Evolutionary conservation across 1,140 invertebrate species (phyloP).

Genomic region (Meteorus sp.): DNA sequence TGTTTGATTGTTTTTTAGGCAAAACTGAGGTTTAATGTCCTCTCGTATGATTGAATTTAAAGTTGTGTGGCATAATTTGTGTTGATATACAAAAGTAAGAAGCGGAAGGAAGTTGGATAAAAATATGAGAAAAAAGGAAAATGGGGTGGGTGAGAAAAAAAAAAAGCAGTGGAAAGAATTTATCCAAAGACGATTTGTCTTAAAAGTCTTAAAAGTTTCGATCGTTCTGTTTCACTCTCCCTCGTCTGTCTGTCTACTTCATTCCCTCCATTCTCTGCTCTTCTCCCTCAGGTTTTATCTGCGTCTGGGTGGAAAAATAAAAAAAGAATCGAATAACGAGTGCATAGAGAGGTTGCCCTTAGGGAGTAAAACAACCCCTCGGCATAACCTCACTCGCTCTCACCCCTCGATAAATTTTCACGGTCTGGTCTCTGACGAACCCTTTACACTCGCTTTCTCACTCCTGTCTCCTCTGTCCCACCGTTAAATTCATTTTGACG

Average conservation of each 20-base stretch:
- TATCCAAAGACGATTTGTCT: slow-evolving; percentile 7
- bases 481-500: no score
- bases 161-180: background rate
- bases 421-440: slow-evolving; percentile 1
- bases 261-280: slow-evolving; percentile 14
- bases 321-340: slow-evolving; percentile 13
- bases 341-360: slow-evolving; percentile 12
- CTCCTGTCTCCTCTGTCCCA: no score
- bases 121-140: no score
- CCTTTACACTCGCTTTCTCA: no score
- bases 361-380: slow-evolving; percentile 7
- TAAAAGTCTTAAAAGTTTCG: slow-evolving; percentile 7
- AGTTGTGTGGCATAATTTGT: no score
- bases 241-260: slow-evolving; percentile 16
- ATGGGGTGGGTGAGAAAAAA: no score
- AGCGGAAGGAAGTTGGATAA: no score
- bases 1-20: no score
- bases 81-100: no score
- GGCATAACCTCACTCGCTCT: background rate
- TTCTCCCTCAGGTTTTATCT: slow-evolving; percentile 8
- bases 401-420: slow-evolving; percentile 1
- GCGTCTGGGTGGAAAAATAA: slow-evolving; percentile 14
- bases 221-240: background rate
- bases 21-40: no score
- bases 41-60: no score